Percentiles rank a stretch among this genome's conserved stretches.
These are phyloP conservation scores for Gadus macrocephalus DNA, from an alignment of 2,113 vertebrate species.

Conservation along the genomic window DNA sequence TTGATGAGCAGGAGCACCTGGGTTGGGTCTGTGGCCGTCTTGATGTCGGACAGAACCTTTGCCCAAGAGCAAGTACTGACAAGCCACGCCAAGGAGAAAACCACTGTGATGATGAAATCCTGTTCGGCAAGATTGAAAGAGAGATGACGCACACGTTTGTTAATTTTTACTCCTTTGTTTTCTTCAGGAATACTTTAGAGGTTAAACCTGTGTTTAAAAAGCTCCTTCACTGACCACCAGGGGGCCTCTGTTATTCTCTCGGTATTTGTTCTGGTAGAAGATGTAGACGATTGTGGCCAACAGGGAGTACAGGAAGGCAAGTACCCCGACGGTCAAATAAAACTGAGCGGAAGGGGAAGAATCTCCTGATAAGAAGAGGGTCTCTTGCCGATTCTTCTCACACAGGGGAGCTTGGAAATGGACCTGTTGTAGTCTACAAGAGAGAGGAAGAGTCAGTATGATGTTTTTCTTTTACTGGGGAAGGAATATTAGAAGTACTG, in stretches of 20 bases:
- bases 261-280: constrained; percentile 98
- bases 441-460: constrained; percentile 19
- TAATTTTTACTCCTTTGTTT: neutral
- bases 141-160: neutral
- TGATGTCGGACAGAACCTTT: constrained; percentile 90
- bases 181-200: neutral
- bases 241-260: constrained; percentile 95
- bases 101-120: constrained; percentile 92
- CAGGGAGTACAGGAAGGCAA: constrained; percentile 93
- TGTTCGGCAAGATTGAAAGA: constrained; percentile 52
- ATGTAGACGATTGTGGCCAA: constrained; percentile 94
- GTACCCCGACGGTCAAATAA: constrained; percentile 91
- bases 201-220: neutral
- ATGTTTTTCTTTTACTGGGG: neutral
- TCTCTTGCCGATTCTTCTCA: constrained; percentile 79
- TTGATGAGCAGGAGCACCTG: constrained; percentile 87
- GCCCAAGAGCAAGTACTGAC: constrained; percentile 93
- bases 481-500: too few species aligned
- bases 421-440: constrained; percentile 87
- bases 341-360: constrained; percentile 88
- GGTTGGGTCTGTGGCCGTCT: constrained; percentile 83
- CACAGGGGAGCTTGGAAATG: constrained; percentile 90
- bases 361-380: constrained; percentile 84
- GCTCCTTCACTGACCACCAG: constrained; percentile 82
- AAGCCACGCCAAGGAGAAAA: constrained; percentile 93